phyloP scores from a whole-genome alignment of 2,113 vertebrate species.

The Platichthys stellatus region DNA sequence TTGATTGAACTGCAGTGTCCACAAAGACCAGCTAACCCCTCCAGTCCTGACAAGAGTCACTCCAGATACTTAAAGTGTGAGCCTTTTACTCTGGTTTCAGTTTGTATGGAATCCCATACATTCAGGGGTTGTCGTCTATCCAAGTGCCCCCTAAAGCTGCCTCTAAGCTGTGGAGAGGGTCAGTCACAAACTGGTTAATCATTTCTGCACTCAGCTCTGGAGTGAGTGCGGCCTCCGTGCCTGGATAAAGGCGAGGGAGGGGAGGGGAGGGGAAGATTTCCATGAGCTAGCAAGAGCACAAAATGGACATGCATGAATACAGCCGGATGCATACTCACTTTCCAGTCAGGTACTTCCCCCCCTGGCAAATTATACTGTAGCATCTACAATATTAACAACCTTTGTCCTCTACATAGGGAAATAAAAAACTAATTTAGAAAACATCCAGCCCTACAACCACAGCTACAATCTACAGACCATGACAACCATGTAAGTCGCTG shows the following conservation, averaged over 20 bases:
- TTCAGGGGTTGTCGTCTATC: constrained; percentile 33
- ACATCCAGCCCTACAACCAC: neutral
- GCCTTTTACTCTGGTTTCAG: constrained; percentile 17
- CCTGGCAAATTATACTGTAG: neutral
- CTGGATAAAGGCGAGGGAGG: constrained; percentile 24
- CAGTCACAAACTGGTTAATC: constrained; percentile 57
- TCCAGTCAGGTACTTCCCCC: constrained; percentile 23
- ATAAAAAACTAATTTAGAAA: constrained; percentile 11
- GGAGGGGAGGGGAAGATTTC: constrained; percentile 8
- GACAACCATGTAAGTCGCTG: neutral
- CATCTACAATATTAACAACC: constrained; percentile 4
- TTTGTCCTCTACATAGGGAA: constrained; percentile 35
- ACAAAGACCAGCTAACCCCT: constrained; percentile 14
- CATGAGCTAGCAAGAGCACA: constrained; percentile 7
- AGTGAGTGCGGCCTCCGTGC: constrained; percentile 36
- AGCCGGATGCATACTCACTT: neutral
- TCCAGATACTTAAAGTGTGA: constrained; percentile 7
- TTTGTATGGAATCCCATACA: constrained; percentile 8
- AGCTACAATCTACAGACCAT: neutral
- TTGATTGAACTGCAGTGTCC: constrained; percentile 5
- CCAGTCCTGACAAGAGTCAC: constrained; percentile 18
- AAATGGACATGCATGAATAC: constrained; percentile 30
- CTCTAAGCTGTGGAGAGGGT: constrained; percentile 47
- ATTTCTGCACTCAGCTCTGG: constrained; percentile 40
- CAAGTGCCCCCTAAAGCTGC: constrained; percentile 37